Base-by-base conservation (phyloP, 1,140 invertebrate species). In the Drosophila ficusphila region DNA sequence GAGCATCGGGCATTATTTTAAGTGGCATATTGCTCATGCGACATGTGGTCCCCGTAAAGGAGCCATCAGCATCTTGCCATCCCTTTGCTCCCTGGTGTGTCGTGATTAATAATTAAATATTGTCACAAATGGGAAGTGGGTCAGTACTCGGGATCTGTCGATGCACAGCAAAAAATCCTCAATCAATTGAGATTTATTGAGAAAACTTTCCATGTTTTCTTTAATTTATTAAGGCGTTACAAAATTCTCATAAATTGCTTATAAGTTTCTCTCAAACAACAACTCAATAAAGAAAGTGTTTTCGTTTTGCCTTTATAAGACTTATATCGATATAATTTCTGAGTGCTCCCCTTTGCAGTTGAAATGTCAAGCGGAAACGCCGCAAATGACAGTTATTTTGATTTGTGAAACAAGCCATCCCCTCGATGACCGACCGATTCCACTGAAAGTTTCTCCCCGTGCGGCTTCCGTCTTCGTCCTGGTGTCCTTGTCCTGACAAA, bases 21-120 rank as follows among this genome's bases (percentile, higher is more conserved):
- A 88, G 78, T 88, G 77, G 83, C 83, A 88, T 64, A 88, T 88
- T 88, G 74, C 83, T 82, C 77, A 82, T 88, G 61, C 82, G 82
- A 77, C 74, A 78, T 82, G 77, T 71, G 53, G 69, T 67, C 47
- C 44, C 57, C 41, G 23, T 39, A 23, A n/a, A 25, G 18, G 33
- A 48, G 44, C 34, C 56, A 11, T 46, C 48, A 46, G 54, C 69
- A 72, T 46, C 54, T 36, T 18, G 54, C 23, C 41, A 33, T n/a
- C 18, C 25, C 46, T 21, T 51, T 54, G 46, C 29, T 58, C 52
- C 42, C 34, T 33, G 14, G 51, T 47, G 53, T 65, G 77, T 46
- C 62, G 72, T 64, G 68, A 69, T 86, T 64, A 86, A 86, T 86
- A 82, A 88, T 86, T 86, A 88, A 85, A 86, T 85, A 81, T 79